Base-by-base conservation (phyloP, 2,888 invertebrate genomes). In the Drosophila cracens region DNA sequence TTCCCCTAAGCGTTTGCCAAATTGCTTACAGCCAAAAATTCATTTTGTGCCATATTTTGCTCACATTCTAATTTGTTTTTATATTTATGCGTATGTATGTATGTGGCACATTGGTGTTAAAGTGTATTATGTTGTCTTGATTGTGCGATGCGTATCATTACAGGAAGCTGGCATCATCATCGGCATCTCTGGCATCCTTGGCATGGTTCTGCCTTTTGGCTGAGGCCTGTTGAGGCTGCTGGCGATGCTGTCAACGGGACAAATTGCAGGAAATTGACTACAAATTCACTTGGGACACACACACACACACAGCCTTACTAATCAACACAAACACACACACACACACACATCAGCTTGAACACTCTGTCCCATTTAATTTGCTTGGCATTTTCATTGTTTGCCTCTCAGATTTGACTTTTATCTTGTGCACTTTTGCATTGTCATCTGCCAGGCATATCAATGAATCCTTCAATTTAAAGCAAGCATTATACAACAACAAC, bases 211-310 rank as follows among this genome's bases (percentile, higher is more conserved):
- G 59, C 57, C 34, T 29, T 1, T 4, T 40, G 34, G 54, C 43
- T 21, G 8, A 53, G 56, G 16, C 0, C 48, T 40, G 69, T 29
- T 21, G 13, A 53, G 56, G 31, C 51, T 52, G 18, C 58, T 31
- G 52, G 29, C 21, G 49, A n/a, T 67, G 58, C 64, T 70, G 74
- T 72, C 70, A 59, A 74, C 77, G 18, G 27, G 78, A 78, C 90
- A 85, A 90, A 85, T 90, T 90, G 74, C 90, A 87, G 90, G 85
- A 85, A 90, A 85, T 85, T 90, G 85, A 87, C 90, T 83, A 90
- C 82, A 90, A 90, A 89, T 89, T 85, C 72, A 66, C 68, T 81
- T 81, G 58, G 46, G 70, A 71, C 61, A 71, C 48, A 72, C 49
- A 57, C 34, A 36, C 52, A 56, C 40, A 38, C 33, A 48, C 57